These are phyloP conservation scores for Carposina sasakii DNA, from an alignment of 1,140 invertebrate species.

Conservation along the genomic window DNA sequence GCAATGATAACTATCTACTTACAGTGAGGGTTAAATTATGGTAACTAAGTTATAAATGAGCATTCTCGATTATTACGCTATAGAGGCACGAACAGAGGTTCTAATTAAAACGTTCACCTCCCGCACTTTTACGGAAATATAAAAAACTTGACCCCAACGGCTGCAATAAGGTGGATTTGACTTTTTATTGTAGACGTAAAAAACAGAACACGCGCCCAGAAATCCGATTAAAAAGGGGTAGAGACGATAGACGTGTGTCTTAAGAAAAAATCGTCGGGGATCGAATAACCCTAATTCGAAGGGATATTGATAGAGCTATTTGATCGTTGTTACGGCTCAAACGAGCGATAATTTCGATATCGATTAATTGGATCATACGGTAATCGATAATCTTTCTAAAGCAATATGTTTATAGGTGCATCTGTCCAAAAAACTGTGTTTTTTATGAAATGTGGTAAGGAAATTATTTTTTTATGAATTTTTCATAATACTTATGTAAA, in stretches of 20 bases:
- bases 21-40: conserved; percentile 46
- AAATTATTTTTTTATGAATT: conserved; percentile 33
- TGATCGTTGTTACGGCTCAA: conserved; percentile 48
- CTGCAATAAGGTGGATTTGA: conserved; percentile 63
- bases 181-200: conserved; percentile 56
- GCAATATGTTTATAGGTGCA: conserved; percentile 63
- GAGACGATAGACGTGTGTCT: conserved; percentile 42
- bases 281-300: conserved; percentile 62
- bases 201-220: conserved; percentile 61
- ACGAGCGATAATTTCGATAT: conserved; percentile 62
- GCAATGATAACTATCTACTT: too few species aligned
- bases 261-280: conserved; percentile 48
- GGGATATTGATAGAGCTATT: conserved; percentile 66
- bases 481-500: too few species aligned
- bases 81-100: conserved; percentile 18
- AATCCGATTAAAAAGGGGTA: conserved; percentile 70
- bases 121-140: conserved; percentile 38
- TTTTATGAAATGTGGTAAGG: conserved; percentile 30
- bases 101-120: conserved; percentile 67
- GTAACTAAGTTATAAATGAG: conserved; percentile 42
- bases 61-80: conserved; percentile 29
- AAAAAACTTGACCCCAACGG: conserved; percentile 60
- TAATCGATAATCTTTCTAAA: conserved; percentile 62
- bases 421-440: too few species aligned
- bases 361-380: conserved; percentile 68